A percentile compares a stretch with the other conserved stretches of the same genome.
Conservation (phyloP, 2,797 vertebrate genomes). For the Ispidina lecontei region DNA sequence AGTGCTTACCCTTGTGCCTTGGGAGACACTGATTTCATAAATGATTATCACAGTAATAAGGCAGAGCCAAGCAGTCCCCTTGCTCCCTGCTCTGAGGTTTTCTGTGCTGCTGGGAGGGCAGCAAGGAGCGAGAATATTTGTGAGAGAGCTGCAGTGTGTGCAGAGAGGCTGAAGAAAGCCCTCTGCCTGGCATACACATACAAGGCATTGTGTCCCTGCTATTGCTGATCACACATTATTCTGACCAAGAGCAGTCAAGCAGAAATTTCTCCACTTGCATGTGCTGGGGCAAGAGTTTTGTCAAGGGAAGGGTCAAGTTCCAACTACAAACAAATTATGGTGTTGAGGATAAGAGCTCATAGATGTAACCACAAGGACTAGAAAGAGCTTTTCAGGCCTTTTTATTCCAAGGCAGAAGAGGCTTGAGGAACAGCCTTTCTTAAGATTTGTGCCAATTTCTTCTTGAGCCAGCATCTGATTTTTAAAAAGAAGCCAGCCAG, state of each 20-base stretch:
- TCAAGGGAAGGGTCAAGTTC: background rate
- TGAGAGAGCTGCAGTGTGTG: background rate
- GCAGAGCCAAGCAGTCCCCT: background rate
- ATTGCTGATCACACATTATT: background rate
- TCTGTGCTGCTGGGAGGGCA: background rate
- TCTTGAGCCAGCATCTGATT: background rate
- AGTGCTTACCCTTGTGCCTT: background rate
- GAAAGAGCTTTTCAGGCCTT: background rate
- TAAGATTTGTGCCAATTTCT: background rate
- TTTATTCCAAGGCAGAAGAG: background rate
- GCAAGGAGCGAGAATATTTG: background rate
- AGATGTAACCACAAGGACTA: background rate
- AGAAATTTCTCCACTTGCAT: background rate
- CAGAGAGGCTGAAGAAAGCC: background rate
- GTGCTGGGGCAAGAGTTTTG: background rate
- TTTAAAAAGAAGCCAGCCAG: background rate
- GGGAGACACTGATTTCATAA: background rate
- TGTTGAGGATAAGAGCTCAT: background rate
- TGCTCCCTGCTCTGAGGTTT: fast-evolving
- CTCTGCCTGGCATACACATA: background rate
- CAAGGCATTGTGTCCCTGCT: background rate
- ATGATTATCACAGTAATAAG: background rate
- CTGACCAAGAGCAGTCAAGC: background rate
- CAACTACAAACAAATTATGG: background rate
- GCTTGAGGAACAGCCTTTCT: background rate